Conservation (phyloP, 2,888 invertebrate genomes). For the Axea sp. region DNA sequence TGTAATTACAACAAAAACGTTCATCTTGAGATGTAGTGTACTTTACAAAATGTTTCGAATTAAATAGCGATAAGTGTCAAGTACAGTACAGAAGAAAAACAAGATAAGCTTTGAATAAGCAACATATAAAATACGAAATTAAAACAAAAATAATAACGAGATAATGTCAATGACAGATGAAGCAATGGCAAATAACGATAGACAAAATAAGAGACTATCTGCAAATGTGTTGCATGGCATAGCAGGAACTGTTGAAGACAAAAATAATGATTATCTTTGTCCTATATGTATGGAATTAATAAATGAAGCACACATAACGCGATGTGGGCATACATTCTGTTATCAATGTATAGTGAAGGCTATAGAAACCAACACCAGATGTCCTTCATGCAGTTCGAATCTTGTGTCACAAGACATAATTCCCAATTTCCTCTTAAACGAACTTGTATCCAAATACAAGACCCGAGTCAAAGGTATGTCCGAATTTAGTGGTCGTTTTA, state of each 20-base stretch:
- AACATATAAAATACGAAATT: background rate
- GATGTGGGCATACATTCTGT: constrained; percentile 96
- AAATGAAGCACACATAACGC: constrained; percentile 93
- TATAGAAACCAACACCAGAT: constrained; percentile 84
- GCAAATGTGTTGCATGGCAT: constrained; percentile 82
- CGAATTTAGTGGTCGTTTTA: constrained; percentile 73
- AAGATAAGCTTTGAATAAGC: background rate
- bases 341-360: constrained; percentile 87
- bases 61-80: constrained; percentile 25
- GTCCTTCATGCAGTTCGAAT: constrained; percentile 90
- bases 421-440: constrained; percentile 92
- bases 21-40: background rate
- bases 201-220: constrained; percentile 67
- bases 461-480: constrained; percentile 80
- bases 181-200: constrained; percentile 68
- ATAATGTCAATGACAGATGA: constrained; percentile 42
- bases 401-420: constrained; percentile 87
- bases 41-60: constrained; percentile 16
- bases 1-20: constrained; percentile 6
- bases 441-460: constrained; percentile 87
- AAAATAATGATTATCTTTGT: constrained; percentile 85
- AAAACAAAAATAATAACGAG: background rate
- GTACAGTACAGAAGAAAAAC: too few relatives aligned
- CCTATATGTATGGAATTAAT: constrained; percentile 94
- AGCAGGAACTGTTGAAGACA: constrained; percentile 84